Evolutionary conservation across 2,888 invertebrate species (phyloP).

Genomic region (Chydorus sphaericus): DNA sequence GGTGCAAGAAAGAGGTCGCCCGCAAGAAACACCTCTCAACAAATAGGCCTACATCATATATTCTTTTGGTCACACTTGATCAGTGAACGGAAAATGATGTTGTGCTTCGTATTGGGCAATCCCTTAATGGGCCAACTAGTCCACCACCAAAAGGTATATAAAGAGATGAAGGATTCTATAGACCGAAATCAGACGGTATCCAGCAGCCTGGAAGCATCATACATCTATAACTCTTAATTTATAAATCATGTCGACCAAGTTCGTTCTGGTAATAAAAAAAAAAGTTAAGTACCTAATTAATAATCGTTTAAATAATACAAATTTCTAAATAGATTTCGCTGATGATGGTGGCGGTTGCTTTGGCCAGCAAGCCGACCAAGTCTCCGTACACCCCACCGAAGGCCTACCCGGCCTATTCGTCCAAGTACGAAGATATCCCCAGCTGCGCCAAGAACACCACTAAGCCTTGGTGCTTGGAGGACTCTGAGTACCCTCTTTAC

Average conservation of each 20-base stretch:
- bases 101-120: no score
- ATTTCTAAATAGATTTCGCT: neutral
- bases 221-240: no score
- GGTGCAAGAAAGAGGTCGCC: neutral
- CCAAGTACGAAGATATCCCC: slow-evolving; percentile 12
- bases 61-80: neutral
- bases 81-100: no score
- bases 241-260: no score
- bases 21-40: neutral
- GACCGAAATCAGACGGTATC: neutral
- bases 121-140: neutral
- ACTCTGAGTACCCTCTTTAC: slow-evolving; percentile 18
- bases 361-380: neutral
- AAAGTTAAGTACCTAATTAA: no score
- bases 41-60: neutral
- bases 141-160: neutral
- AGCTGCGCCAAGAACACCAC: slow-evolving; percentile 18
- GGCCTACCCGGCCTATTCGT: neutral
- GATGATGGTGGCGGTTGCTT: neutral
- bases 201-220: neutral
- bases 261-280: no score
- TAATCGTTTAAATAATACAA: no score
- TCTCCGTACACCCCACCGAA: neutral
- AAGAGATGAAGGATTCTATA: neutral
- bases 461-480: slow-evolving; percentile 16